Conservation (phyloP, 92 coral and sea anemone species). For the Epizoanthus scotinus region DNA sequence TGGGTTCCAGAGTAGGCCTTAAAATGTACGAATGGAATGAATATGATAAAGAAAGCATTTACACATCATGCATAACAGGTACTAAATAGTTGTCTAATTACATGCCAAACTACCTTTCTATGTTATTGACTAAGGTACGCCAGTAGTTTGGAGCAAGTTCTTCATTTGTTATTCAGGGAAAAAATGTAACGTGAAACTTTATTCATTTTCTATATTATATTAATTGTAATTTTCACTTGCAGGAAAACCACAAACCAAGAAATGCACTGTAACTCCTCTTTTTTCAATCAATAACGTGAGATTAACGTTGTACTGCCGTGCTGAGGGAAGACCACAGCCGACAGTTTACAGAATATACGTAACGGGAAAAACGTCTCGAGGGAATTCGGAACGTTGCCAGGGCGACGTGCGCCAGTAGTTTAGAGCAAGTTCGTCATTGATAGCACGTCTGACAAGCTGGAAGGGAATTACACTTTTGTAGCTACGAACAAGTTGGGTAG, state of each 20-base stretch:
- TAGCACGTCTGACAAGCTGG: constrained; percentile 9
- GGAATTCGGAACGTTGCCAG: not conserved
- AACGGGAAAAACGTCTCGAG: not conserved
- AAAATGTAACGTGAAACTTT: too few relatives aligned
- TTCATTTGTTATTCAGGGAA: too few relatives aligned
- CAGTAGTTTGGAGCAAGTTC: too few relatives aligned
- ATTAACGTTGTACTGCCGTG: not conserved
- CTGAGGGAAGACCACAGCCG: constrained; percentile 8
- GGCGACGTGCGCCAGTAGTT: not conserved
- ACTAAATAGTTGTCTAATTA: too few relatives aligned
- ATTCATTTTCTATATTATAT: too few relatives aligned
- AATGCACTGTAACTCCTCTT: not conserved
- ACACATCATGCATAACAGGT: too few relatives aligned
- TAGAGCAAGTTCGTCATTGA: not conserved
- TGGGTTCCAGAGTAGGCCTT: too few relatives aligned
- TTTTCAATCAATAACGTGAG: not conserved
- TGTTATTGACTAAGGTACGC: too few relatives aligned
- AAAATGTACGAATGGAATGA: too few relatives aligned
- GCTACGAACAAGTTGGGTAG: constrained; percentile 27
- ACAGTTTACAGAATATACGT: not conserved
- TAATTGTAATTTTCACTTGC: not conserved
- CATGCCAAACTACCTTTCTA: too few relatives aligned
- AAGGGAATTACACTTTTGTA: constrained; percentile 20
- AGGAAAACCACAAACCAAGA: constrained; percentile 21
- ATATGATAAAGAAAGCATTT: too few relatives aligned